A percentile compares a stretch with the other conserved stretches of the same genome.
Evolutionary conservation across 2,888 invertebrate species (phyloP).

Genomic region (Eristalinus sepulchralis): DNA sequence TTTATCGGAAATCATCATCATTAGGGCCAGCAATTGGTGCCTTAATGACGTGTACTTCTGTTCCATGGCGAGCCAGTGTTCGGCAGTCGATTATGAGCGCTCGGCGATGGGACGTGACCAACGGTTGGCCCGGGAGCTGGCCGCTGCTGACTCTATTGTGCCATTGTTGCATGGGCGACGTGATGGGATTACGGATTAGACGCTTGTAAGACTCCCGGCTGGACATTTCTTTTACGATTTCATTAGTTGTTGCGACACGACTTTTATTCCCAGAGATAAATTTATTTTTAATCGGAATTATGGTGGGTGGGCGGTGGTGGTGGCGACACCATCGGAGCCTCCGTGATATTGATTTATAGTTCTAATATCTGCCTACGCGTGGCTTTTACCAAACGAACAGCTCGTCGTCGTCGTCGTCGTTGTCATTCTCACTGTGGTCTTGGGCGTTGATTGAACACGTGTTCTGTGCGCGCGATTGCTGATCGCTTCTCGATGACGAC

Average conservation of each 20-base stretch:
- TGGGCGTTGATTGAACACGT: neutral
- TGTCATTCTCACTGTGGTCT: too few relatives aligned
- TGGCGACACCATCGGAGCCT: too few relatives aligned
- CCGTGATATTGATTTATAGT: slow-evolving; percentile 35
- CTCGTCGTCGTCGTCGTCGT: neutral
- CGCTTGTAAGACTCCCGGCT: slow-evolving; percentile 22
- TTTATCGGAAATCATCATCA: slow-evolving; percentile 56
- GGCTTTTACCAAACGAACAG: neutral
- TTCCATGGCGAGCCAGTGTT: slow-evolving; percentile 6
- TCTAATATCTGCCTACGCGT: slow-evolving; percentile 23
- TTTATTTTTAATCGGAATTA: slow-evolving; percentile 60
- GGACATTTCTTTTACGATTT: slow-evolving; percentile 39
- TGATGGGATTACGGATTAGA: slow-evolving; percentile 59
- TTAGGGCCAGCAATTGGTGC: slow-evolving; percentile 51
- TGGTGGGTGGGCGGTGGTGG: slow-evolving; percentile 47
- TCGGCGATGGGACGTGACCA: slow-evolving; percentile 63
- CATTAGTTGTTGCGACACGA: slow-evolving; percentile 55
- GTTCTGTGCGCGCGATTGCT: neutral
- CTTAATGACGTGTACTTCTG: slow-evolving; percentile 49
- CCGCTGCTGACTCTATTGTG: neutral
- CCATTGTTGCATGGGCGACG: slow-evolving; percentile 49
- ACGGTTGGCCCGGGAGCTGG: slow-evolving; percentile 1
- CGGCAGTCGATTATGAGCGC: slow-evolving; percentile 31
- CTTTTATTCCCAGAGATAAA: slow-evolving; percentile 48
- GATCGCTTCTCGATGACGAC: neutral